These are phyloP conservation scores for Hemitrygon akajei DNA, from an alignment of 2,797 vertebrate genomes.

Conservation along the genomic window DNA sequence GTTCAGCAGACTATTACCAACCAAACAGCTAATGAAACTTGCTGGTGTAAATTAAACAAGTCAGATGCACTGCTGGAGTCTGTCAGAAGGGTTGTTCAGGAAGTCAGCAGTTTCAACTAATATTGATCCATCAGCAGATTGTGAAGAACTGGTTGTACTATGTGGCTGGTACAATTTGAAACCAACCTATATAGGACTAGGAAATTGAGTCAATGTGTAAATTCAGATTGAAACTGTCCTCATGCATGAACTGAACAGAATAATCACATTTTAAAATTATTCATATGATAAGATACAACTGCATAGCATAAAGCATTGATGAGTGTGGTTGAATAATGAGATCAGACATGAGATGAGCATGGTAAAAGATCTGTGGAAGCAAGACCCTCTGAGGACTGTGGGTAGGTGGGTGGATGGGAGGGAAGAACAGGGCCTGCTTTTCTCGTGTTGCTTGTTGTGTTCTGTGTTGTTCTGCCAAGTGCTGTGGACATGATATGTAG, in stretches of 20 bases:
- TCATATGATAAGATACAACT: not conserved
- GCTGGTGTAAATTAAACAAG: conserved; percentile 38
- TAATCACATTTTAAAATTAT: not conserved
- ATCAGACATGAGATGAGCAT: not conserved
- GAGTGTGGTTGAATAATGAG: not conserved
- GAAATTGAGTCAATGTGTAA: not conserved
- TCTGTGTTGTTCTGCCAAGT: not conserved
- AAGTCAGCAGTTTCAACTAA: conserved; percentile 15
- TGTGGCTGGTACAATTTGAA: not conserved
- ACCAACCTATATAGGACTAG: not conserved
- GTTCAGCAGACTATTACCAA: conserved; percentile 37
- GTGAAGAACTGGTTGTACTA: not conserved
- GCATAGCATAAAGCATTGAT: not conserved
- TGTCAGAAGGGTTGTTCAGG: conserved; percentile 30
- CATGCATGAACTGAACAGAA: not conserved
- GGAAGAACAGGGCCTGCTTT: not conserved
- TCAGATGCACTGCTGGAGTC: conserved; percentile 33
- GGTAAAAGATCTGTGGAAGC: not conserved
- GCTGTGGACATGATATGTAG: no score
- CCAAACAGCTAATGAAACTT: conserved; percentile 36
- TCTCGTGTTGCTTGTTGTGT: no score
- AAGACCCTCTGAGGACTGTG: not conserved
- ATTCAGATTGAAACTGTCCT: not conserved
- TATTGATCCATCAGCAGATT: conserved; percentile 28
- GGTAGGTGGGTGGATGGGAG: no score